Evolutionary conservation across 2,113 vertebrate species (phyloP).

Genomic region (Eurystomus gularis): DNA sequence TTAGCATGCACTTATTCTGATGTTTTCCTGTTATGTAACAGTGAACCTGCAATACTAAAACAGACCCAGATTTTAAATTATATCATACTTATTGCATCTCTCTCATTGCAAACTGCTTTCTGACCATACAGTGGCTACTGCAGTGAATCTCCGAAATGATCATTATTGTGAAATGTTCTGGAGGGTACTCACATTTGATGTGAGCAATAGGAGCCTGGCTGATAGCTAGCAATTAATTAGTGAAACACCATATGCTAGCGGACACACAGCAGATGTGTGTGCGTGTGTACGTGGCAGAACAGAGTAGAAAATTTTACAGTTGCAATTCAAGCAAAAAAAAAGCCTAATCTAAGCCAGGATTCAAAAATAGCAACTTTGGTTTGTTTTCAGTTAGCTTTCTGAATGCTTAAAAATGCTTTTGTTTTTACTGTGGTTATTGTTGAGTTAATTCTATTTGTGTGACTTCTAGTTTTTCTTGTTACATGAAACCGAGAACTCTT

Average conservation of each 20-base stretch:
- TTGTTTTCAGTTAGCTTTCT: background rate
- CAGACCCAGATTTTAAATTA: background rate
- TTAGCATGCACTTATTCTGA: background rate
- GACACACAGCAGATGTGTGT: constrained; percentile 56
- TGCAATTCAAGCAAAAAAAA: constrained; percentile 24
- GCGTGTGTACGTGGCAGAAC: background rate
- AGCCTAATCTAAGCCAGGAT: background rate
- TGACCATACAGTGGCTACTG: background rate
- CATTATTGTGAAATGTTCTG: background rate
- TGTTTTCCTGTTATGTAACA: background rate
- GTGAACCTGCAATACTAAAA: background rate
- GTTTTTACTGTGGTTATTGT: background rate
- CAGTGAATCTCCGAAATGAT: background rate
- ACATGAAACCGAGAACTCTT: background rate
- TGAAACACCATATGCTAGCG: constrained; percentile 60
- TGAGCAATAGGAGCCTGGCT: constrained; percentile 36
- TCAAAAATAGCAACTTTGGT: background rate
- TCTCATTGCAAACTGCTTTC: background rate
- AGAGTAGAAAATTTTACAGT: constrained; percentile 20
- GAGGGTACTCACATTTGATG: constrained; percentile 38
- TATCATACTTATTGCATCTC: background rate
- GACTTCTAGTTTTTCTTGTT: background rate
- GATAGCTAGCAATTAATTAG: constrained; percentile 68
- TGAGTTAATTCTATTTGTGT: background rate
- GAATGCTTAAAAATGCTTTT: background rate